These are phyloP conservation scores for Nibea albiflora DNA, from an alignment of 2,113 vertebrate genomes.

Conservation along the genomic window DNA sequence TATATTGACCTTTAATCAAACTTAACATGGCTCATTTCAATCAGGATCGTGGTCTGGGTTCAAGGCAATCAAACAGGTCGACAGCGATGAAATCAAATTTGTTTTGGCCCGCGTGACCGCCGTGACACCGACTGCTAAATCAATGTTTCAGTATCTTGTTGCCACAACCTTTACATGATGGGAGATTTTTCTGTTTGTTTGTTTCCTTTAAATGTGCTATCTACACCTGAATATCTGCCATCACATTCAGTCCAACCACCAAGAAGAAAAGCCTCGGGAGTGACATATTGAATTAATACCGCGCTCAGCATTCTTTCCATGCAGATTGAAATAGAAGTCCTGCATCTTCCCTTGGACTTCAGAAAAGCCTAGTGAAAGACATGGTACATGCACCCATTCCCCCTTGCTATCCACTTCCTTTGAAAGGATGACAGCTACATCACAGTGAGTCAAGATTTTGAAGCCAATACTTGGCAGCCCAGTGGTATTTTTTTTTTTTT, in stretches of 20 bases:
- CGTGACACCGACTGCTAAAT: slow-evolving; percentile 5
- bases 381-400: slow-evolving; percentile 80
- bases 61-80: slow-evolving; percentile 22
- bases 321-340: slow-evolving; percentile 75
- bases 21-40: not conserved
- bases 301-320: slow-evolving; percentile 70
- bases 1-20: slow-evolving; percentile 12
- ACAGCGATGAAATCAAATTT: slow-evolving; percentile 2
- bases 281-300: slow-evolving; percentile 66
- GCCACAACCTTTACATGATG: not conserved
- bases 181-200: not conserved
- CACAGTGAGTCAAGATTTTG: slow-evolving; percentile 81
- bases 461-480: slow-evolving; percentile 81
- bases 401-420: slow-evolving; percentile 78
- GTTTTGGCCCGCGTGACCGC: slow-evolving; percentile 1
- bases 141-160: slow-evolving; percentile 5
- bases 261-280: slow-evolving; percentile 40
- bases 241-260: slow-evolving; percentile 27
- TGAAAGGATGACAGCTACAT: slow-evolving; percentile 85
- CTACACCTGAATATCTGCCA: slow-evolving; percentile 28
- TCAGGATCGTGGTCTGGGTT: not conserved
- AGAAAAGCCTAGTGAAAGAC: slow-evolving; percentile 78
- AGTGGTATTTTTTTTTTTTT: slow-evolving; percentile 59
- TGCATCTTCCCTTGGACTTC: slow-evolving; percentile 75
- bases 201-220: slow-evolving; percentile 35